Conservation (phyloP, 2,797 vertebrate genomes). For the Anguilla pacifica region DNA sequence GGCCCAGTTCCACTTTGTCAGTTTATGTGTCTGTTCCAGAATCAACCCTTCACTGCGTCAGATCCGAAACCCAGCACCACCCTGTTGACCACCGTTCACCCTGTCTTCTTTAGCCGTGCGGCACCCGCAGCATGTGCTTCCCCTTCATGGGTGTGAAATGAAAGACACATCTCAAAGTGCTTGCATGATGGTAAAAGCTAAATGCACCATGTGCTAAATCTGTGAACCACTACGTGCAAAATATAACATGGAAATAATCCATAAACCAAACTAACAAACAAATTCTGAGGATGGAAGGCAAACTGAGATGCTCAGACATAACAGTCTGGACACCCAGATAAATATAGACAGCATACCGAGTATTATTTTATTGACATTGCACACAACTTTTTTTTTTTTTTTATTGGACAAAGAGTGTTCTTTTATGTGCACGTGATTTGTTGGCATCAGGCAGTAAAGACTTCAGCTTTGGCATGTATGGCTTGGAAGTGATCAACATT, state of each 20-base stretch:
- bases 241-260: not conserved
- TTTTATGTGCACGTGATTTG: not conserved
- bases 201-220: not conserved
- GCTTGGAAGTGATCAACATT: not conserved
- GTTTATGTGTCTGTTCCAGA: not conserved
- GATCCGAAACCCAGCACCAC: not conserved
- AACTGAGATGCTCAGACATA: not conserved
- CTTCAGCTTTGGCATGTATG: not conserved
- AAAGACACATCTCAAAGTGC: not conserved
- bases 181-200: not conserved
- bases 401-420: not conserved
- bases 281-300: not conserved
- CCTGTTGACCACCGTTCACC: not conserved
- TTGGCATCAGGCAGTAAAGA: not conserved
- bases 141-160: not conserved
- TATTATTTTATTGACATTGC: slow-evolving; percentile 4
- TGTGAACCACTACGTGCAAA: not conserved
- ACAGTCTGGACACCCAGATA: not conserved
- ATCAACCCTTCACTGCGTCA: not conserved
- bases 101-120: not conserved
- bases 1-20: not conserved
- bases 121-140: not conserved
- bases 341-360: not conserved
- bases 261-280: not conserved
- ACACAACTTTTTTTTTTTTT: not conserved